Evolutionary conservation across 1,140 invertebrate genomes (phyloP).

Genomic region (Ceratoteleas bidentatus): DNA sequence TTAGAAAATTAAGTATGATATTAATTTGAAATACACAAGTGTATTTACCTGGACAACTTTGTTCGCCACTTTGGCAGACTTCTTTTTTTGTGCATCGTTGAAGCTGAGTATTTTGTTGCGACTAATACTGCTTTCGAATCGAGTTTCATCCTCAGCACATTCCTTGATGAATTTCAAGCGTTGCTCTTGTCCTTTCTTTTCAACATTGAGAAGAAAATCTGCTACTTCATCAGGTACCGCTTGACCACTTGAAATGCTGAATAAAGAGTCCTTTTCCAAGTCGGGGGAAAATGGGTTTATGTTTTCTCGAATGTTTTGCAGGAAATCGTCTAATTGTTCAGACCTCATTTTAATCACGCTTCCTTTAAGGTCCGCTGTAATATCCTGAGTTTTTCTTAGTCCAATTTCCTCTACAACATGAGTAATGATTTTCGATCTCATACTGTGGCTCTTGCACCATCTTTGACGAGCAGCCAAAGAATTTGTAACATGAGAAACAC

Average conservation of each 20-base stretch:
- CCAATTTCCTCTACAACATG: constrained; percentile 40
- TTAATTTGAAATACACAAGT: not conserved
- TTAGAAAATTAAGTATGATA: constrained; percentile 2
- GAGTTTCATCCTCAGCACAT: constrained; percentile 49
- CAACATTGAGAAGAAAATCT: constrained; percentile 47
- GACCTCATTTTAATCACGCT: constrained; percentile 33
- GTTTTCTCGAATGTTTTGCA: constrained; percentile 39
- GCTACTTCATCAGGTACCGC: too few relatives aligned
- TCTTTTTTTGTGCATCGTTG: constrained; percentile 42
- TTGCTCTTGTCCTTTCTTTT: constrained; percentile 40
- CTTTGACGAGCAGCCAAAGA: constrained; percentile 62
- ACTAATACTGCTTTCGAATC: constrained; percentile 65
- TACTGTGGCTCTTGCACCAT: constrained; percentile 57
- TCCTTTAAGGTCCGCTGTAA: constrained; percentile 47
- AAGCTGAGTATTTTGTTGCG: constrained; percentile 64
- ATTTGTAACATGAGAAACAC: constrained; percentile 57
- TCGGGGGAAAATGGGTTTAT: constrained; percentile 56
- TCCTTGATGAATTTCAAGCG: constrained; percentile 58
- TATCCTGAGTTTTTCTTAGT: constrained; percentile 44
- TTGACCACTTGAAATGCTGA: too few relatives aligned
- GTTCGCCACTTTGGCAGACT: constrained; percentile 19
- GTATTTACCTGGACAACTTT: constrained; percentile 62
- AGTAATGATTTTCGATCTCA: constrained; percentile 38
- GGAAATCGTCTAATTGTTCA: constrained; percentile 33
- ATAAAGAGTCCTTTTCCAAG: constrained; percentile 38